Evolutionary conservation across 2,113 vertebrate species (phyloP).

Genomic region (Cynopterus brachyotis): DNA sequence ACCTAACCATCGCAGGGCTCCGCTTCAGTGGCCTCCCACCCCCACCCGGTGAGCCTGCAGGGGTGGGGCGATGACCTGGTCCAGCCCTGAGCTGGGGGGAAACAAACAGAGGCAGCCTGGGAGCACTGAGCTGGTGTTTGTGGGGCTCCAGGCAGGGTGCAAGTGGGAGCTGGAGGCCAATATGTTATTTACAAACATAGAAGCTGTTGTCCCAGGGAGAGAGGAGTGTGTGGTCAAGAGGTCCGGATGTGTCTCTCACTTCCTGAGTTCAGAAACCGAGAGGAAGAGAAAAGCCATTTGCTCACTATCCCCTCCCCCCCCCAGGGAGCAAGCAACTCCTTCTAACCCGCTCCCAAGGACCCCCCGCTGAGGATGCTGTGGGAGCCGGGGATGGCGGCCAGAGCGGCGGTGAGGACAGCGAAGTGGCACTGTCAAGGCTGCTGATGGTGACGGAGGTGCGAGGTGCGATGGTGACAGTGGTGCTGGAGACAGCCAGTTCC

Average conservation of each 20-base stretch:
- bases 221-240: not conserved
- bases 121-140: not conserved
- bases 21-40: rapidly evolving
- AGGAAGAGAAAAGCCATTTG: conserved; percentile 13
- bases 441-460: not conserved
- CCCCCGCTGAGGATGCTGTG: not conserved
- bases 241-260: conserved; percentile 14
- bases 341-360: not conserved
- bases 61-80: no score
- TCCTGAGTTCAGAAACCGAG: conserved; percentile 21
- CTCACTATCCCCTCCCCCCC: not conserved
- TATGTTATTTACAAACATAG: not conserved
- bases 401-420: not conserved
- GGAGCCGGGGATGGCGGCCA: not conserved
- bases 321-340: not conserved
- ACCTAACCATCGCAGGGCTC: not conserved
- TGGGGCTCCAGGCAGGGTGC: not conserved
- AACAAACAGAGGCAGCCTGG: not conserved
- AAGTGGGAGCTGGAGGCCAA: not conserved
- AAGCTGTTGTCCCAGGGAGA: not conserved
- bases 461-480: not conserved
- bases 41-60: not conserved
- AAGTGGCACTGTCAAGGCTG: not conserved
- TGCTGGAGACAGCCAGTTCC: not conserved
- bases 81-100: not conserved